Conservation (phyloP, 2,797 vertebrate species). For the Callimico goeldii region DNA sequence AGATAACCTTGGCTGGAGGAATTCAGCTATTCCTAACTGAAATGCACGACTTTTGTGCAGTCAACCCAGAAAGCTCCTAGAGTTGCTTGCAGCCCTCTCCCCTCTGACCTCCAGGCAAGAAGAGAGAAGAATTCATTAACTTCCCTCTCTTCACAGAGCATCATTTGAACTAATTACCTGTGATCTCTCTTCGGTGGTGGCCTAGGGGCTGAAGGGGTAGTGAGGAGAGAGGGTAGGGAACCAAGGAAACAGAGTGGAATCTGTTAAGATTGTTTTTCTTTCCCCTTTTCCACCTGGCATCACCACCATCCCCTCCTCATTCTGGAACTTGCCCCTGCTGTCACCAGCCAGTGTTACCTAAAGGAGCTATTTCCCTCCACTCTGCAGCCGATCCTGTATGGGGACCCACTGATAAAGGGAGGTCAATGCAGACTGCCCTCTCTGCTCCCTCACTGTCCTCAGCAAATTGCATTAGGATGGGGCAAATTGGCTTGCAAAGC, state of each 20-base stretch:
- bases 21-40: slow-evolving; percentile 34
- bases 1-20: slow-evolving; percentile 26
- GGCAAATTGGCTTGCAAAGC: slow-evolving; percentile 77
- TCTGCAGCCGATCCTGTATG: neutral
- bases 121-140: slow-evolving; percentile 73
- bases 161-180: slow-evolving; percentile 69
- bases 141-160: slow-evolving; percentile 36
- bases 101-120: slow-evolving; percentile 20
- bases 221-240: neutral
- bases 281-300: neutral
- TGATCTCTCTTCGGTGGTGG: slow-evolving; percentile 39
- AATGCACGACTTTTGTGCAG: neutral
- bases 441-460: slow-evolving; percentile 69
- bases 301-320: neutral
- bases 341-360: neutral
- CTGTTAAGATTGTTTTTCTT: neutral
- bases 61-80: slow-evolving; percentile 40
- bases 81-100: neutral
- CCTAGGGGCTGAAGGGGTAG: neutral
- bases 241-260: slow-evolving; percentile 58
- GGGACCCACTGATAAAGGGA: neutral
- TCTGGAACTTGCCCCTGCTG: neutral
- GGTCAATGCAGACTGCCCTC: slow-evolving; percentile 38
- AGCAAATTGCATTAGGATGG: slow-evolving; percentile 75
- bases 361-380: neutral